Conservation (phyloP, 2,888 invertebrate genomes). For the Brenthis daphne region DNA sequence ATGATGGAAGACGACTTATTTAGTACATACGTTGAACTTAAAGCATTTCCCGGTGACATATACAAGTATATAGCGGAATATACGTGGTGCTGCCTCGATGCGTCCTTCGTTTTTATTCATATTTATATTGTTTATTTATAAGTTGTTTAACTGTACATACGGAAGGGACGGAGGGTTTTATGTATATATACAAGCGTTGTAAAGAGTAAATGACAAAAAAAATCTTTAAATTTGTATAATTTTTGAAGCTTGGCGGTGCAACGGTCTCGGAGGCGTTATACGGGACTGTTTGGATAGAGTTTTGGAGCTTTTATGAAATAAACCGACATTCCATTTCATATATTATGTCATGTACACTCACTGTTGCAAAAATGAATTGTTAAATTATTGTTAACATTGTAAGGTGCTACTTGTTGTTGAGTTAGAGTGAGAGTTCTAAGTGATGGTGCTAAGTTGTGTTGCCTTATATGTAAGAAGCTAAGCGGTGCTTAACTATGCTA, state of each 20-base stretch:
- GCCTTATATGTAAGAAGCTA: slow-evolving; percentile 28
- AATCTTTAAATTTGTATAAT: slow-evolving; percentile 42
- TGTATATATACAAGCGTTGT: slow-evolving; percentile 73
- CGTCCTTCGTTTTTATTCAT: slow-evolving; percentile 68
- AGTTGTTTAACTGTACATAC: slow-evolving; percentile 79
- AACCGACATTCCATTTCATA: slow-evolving; percentile 21
- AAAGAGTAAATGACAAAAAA: slow-evolving; percentile 73
- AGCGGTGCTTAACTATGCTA: slow-evolving; percentile 16
- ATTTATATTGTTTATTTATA: slow-evolving; percentile 77
- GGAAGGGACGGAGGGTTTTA: slow-evolving; percentile 61
- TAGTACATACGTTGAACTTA: slow-evolving; percentile 9
- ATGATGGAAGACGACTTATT: slow-evolving; percentile 12
- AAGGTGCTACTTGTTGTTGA: slow-evolving; percentile 24
- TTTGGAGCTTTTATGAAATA: neutral
- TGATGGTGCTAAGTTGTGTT: slow-evolving; percentile 36
- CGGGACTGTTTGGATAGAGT: slow-evolving; percentile 20
- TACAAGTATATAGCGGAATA: slow-evolving; percentile 7
- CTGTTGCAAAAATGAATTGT: neutral
- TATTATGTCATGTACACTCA: no score
- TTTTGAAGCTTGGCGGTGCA: slow-evolving; percentile 37
- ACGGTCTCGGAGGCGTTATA: slow-evolving; percentile 25
- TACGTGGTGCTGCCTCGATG: slow-evolving; percentile 48
- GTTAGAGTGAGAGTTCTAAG: slow-evolving; percentile 9
- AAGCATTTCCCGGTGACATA: slow-evolving; percentile 17
- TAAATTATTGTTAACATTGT: slow-evolving; percentile 11